These are phyloP conservation scores for Oncorhynchus nerka DNA, from an alignment of 2,113 vertebrate species.

Conservation along the genomic window DNA sequence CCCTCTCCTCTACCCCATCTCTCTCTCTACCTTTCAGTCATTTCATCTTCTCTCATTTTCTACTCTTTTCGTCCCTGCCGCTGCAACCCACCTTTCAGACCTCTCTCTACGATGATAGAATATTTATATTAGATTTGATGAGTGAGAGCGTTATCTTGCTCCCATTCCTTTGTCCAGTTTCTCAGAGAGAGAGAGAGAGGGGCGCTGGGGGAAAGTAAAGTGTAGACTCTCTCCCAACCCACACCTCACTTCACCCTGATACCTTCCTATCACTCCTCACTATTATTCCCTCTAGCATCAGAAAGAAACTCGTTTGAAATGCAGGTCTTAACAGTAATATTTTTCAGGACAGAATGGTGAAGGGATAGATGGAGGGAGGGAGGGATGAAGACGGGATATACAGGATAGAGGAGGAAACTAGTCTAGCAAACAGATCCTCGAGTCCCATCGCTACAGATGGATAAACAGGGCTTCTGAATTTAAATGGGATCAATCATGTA, in stretches of 20 bases:
- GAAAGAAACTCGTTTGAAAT: slow-evolving; percentile 49
- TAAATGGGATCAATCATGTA: slow-evolving; percentile 14
- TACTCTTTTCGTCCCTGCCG: slow-evolving; percentile 48
- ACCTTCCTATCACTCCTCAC: slow-evolving; percentile 37
- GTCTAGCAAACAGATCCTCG: background rate
- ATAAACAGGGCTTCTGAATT: slow-evolving; percentile 25
- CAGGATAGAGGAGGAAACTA: background rate
- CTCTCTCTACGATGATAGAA: slow-evolving; percentile 48
- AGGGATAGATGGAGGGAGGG: background rate
- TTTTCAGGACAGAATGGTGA: slow-evolving; percentile 17
- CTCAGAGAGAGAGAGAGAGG: slow-evolving; percentile 25
- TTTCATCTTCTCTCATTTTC: slow-evolving; percentile 66
- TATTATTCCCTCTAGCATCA: slow-evolving; percentile 44
- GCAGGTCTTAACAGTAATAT: slow-evolving; percentile 44
- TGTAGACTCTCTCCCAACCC: slow-evolving; percentile 12
- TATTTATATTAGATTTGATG: slow-evolving; percentile 74
- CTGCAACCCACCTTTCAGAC: slow-evolving; percentile 36
- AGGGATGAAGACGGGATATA: background rate
- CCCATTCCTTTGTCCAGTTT: slow-evolving; percentile 58
- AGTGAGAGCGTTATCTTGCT: slow-evolving; percentile 62
- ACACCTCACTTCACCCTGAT: background rate
- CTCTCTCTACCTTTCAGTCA: slow-evolving; percentile 19
- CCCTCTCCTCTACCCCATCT: slow-evolving; percentile 11
- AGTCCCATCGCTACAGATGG: slow-evolving; percentile 27
- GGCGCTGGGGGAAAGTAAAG: slow-evolving; percentile 12